A percentile compares a stretch with the other conserved stretches of the same genome.
Conservation (phyloP, 2,888 invertebrate species). For the Ormyrus rosae region DNA sequence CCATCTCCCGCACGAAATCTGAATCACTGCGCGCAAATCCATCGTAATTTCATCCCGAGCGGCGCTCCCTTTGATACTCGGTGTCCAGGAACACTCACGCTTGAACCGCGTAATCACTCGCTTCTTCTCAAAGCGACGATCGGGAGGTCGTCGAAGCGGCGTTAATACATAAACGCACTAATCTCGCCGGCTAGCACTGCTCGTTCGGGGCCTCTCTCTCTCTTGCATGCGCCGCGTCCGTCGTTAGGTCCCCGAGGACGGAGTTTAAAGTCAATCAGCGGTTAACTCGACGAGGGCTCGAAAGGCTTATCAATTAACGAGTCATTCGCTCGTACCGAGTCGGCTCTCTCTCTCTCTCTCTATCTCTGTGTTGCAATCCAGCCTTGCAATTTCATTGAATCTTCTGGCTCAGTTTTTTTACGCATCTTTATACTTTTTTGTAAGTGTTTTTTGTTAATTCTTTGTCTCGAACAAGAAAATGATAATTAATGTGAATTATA, state of each 20-base stretch:
- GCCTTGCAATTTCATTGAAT: too few relatives aligned
- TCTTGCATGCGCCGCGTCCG: neutral
- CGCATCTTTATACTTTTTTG: too few relatives aligned
- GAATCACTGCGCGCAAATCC: too few relatives aligned
- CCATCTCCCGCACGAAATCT: too few relatives aligned
- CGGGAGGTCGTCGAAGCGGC: neutral
- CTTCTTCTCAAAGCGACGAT: neutral
- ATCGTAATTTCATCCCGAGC: too few relatives aligned
- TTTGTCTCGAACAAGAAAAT: too few relatives aligned
- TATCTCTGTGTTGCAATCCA: neutral
- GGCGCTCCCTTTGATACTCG: too few relatives aligned
- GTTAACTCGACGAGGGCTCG: constrained; percentile 35
- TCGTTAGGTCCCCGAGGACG: constrained; percentile 20
- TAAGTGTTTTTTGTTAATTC: too few relatives aligned
- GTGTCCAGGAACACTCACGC: too few relatives aligned
- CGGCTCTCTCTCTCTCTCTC: constrained; percentile 7
- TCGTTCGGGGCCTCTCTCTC: neutral
- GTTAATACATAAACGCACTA: constrained; percentile 2
- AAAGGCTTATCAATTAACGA: constrained; percentile 52
- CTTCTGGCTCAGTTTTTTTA: too few relatives aligned
- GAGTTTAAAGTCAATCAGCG: constrained; percentile 54
- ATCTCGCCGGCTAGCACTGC: neutral
- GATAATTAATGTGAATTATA: too few relatives aligned
- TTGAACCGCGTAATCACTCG: too few relatives aligned
- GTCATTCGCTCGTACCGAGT: constrained; percentile 31